Percentiles rank a stretch among this genome's conserved stretches.
Conservation (phyloP, 2,113 vertebrate species). For the Pomatorhinus ruficollis region DNA sequence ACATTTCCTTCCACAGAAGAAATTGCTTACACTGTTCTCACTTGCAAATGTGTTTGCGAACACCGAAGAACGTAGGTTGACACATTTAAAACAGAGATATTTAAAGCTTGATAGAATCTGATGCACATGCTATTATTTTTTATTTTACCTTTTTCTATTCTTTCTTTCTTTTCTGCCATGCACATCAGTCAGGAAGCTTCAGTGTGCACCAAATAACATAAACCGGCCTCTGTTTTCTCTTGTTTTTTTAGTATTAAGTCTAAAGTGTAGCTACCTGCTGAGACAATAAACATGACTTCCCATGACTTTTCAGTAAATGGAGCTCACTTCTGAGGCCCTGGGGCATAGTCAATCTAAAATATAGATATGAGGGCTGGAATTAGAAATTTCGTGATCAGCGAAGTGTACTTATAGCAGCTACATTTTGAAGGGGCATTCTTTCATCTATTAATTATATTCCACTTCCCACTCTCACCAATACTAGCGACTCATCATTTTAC, state of each 20-base stretch:
- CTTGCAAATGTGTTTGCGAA: not conserved
- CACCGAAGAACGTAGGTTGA: not conserved
- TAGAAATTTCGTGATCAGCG: conserved; percentile 73
- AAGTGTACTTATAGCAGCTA: conserved; percentile 67
- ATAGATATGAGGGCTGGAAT: conserved; percentile 61
- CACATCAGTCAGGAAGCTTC: not conserved
- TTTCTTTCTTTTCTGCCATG: not conserved
- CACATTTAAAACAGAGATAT: conserved; percentile 41
- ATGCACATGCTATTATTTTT: not conserved
- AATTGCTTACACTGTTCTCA: conserved; percentile 11
- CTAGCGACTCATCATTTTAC: conserved; percentile 68
- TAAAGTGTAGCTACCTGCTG: conserved; percentile 62
- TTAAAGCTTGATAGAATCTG: conserved; percentile 46
- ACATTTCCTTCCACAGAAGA: conserved; percentile 6
- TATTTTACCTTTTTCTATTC: not conserved
- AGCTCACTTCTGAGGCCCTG: conserved; percentile 55
- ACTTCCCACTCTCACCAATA: conserved; percentile 58
- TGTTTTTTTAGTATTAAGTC: conserved; percentile 38
- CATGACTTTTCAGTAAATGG: conserved; percentile 68
- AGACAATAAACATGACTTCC: conserved; percentile 70
- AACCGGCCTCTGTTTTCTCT: conserved; percentile 19
- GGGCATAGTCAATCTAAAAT: conserved; percentile 71
- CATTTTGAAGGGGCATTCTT: conserved; percentile 70
- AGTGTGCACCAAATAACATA: not conserved
- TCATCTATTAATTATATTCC: conserved; percentile 72